phyloP scores from a whole-genome alignment of 2,797 vertebrate genomes.

The Lutra lutra region DNA sequence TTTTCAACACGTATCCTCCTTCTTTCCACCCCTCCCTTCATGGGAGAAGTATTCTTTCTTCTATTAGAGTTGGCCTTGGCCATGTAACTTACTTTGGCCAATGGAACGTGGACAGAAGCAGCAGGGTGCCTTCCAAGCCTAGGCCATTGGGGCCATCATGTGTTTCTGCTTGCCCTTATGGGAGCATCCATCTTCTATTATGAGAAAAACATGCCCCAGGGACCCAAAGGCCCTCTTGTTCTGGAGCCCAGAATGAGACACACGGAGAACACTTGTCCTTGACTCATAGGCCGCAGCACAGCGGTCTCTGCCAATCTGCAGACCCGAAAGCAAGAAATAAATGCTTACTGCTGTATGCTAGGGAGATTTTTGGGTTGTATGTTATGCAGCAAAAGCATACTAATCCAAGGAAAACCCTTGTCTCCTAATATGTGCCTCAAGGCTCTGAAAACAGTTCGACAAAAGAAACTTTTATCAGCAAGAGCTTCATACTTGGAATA shows the following conservation, averaged over 20 bases:
- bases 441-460: background rate
- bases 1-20: background rate
- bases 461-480: background rate
- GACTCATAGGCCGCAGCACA: background rate
- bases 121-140: background rate
- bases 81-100: background rate
- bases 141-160: accelerated
- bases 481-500: background rate
- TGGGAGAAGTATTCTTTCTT: background rate
- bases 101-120: background rate
- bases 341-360: background rate
- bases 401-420: background rate
- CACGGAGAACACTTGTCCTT: background rate
- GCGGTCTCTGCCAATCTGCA: background rate
- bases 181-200: background rate
- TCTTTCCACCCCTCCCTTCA: background rate
- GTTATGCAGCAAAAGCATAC: background rate
- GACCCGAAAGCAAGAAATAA: background rate
- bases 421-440: background rate
- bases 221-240: background rate
- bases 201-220: background rate
- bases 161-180: constrained; percentile 18
- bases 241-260: background rate
- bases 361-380: background rate
- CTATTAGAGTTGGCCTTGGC: background rate